phyloP scores from a whole-genome alignment of 2,888 invertebrate species.

The Lithophane ornitopus region DNA sequence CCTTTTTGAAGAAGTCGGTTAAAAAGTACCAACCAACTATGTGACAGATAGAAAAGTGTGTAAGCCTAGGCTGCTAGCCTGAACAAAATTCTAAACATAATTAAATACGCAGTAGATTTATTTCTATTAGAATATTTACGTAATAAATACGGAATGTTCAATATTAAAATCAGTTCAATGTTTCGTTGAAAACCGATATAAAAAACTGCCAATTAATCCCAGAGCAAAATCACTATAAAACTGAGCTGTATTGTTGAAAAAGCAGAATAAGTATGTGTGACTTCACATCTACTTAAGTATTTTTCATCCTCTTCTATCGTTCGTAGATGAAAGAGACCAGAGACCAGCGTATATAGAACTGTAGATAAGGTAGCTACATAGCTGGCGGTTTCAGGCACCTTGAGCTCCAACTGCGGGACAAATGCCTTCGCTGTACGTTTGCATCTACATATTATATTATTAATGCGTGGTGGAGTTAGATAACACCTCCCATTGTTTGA shows the following conservation, averaged over 20 bases:
- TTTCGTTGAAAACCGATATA: background rate
- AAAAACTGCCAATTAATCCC: background rate
- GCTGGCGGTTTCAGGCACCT: conserved; percentile 17
- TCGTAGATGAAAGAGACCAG: conserved; percentile 11
- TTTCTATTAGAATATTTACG: background rate
- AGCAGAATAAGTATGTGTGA: no score
- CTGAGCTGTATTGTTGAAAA: background rate
- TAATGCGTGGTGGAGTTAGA: background rate
- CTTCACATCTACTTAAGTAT: background rate
- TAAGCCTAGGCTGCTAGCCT: background rate
- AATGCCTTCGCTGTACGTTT: background rate
- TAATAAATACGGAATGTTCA: no score
- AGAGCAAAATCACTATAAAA: conserved; percentile 2
- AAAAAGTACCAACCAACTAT: background rate
- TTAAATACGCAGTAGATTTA: background rate
- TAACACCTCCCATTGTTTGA: background rate
- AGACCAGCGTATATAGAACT: background rate
- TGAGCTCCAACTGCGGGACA: conserved; percentile 18
- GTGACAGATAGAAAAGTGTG: background rate
- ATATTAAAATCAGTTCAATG: background rate
- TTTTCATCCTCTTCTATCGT: conserved; percentile 20
- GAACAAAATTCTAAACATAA: background rate
- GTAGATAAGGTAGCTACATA: background rate
- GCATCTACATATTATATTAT: background rate
- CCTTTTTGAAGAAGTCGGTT: no score